Conservation (phyloP, 2,888 invertebrate species). For the Tinea trinotella region DNA sequence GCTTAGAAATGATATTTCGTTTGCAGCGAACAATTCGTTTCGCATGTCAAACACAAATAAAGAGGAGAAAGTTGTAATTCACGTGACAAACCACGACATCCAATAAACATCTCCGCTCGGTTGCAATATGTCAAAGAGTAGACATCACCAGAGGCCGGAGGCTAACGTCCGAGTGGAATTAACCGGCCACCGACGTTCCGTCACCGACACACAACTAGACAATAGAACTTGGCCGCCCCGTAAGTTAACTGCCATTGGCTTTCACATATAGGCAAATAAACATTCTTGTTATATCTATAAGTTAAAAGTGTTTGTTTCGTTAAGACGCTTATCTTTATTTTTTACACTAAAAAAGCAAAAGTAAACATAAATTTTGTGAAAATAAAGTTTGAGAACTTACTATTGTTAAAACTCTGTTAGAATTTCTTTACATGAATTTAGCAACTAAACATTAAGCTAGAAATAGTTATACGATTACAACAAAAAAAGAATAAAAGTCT, state of each 20-base stretch:
- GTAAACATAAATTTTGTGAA: too few relatives aligned
- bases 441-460: not conserved
- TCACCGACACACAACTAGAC: not conserved
- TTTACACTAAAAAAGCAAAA: too few relatives aligned
- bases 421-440: too few relatives aligned
- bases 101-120: slow-evolving; percentile 14
- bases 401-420: too few relatives aligned
- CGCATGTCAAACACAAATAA: not conserved
- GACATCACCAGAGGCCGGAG: slow-evolving; percentile 1
- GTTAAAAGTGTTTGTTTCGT: too few relatives aligned
- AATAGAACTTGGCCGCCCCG: not conserved
- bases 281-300: too few relatives aligned
- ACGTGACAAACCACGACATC: slow-evolving; percentile 5
- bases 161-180: slow-evolving; percentile 16
- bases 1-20: not conserved
- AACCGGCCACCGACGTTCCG: slow-evolving; percentile 11
- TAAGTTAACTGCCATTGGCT: slow-evolving; percentile 7
- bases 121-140: slow-evolving; percentile 13
- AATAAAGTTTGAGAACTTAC: too few relatives aligned
- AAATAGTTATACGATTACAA: not conserved
- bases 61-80: slow-evolving; percentile 9
- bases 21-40: not conserved
- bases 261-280: not conserved
- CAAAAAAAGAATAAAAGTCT: not conserved
- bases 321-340: too few relatives aligned